phyloP scores from a whole-genome alignment of 1,140 invertebrate species.

The Odontomachus brunneus region DNA sequence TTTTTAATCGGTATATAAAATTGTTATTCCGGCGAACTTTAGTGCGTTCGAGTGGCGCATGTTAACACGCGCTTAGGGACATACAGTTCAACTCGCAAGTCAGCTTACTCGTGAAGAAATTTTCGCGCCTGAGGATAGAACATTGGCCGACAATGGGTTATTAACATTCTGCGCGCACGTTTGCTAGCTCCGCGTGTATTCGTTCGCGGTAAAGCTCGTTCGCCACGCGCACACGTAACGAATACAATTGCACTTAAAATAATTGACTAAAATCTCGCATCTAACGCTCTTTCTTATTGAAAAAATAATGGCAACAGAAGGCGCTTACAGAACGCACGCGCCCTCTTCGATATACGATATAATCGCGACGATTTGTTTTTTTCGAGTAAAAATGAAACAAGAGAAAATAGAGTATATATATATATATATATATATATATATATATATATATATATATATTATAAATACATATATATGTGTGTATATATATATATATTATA shows the following conservation, averaged over 20 bases:
- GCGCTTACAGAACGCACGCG: not conserved
- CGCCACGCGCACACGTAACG: not conserved
- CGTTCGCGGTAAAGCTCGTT: no score
- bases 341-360: conserved; percentile 43
- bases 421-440: no score
- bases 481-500: not conserved
- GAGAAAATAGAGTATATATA: no score
- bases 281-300: not conserved
- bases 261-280: conserved; percentile 18
- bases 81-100: no score
- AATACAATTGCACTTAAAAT: conserved; percentile 3
- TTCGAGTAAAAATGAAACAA: not conserved
- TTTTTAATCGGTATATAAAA: no score
- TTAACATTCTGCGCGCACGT: not conserved
- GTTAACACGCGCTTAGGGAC: no score
- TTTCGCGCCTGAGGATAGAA: no score
- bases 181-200: not conserved
- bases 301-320: not conserved
- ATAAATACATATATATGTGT: conserved; percentile 15
- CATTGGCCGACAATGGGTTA: not conserved
- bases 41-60: no score
- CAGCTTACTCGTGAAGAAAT: no score
- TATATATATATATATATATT: no score
- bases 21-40: no score
- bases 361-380: not conserved